Base-by-base conservation (phyloP, 2,797 vertebrate species). In the Cynopterus sphinx region DNA sequence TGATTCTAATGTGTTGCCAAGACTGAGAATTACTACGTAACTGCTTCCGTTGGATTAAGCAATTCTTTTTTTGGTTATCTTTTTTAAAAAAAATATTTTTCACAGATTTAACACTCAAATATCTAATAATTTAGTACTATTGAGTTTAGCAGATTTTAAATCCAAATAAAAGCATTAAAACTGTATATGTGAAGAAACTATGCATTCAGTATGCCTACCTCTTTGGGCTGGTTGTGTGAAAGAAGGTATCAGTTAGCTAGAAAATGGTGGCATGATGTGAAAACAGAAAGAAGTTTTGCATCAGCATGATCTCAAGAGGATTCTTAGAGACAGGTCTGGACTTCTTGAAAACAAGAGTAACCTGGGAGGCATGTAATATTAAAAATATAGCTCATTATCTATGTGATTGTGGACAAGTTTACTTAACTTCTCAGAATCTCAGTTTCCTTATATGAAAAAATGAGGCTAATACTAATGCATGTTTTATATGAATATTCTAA, bases 121-220 rank as follows among this genome's bases (percentile, higher is more conserved):
- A 67, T 81, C 41, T 77, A 95, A 46, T 71, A 87, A 93, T 63
- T 90, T 90, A 73, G 31, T 41, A 91, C 26, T 68, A 75, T n/a
- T 95, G 33, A 90, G 57, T 82, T 96, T 39, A 70, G 68, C 51
- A 91, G 43, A 70, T 87, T 70, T 78, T 43, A 81, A 94, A 63
- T 55, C 13, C 81, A 87, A 83, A 86, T 39, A 55, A 39, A 87
- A 67, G 33, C 7, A 70, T 87, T 67, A 41, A 59, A 73, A 77
- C 79, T 73, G 26, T 43, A 16, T 22, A n/a, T 26, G 11, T 83
- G 26, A 49, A 53, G 81, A 90, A 90, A 55, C 9, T 3, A 39
- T 53, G 31, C 6, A 55, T 22, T 19, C 3, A 43, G 6, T n/a
- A 53, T 3, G 13, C 31, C 36, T 61, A 57, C 6, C 65, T 2